phyloP scores from a whole-genome alignment of 2,797 vertebrate genomes.

The Holocentrus rufus region DNA sequence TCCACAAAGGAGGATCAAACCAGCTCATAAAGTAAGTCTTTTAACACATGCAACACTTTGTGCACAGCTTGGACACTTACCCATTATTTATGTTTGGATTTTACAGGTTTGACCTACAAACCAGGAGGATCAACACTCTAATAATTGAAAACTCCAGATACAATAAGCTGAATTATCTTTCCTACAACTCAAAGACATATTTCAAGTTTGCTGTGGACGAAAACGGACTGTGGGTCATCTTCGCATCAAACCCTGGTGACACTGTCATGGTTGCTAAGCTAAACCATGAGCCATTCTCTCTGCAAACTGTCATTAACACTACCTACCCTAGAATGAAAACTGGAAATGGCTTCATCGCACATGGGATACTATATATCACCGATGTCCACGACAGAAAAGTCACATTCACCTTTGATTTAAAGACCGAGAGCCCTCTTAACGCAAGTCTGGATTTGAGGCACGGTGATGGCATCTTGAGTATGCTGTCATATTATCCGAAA shows the following conservation, averaged over 20 bases:
- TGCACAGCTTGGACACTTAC: background rate
- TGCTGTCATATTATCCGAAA: slow-evolving; percentile 88
- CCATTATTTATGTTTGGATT: slow-evolving; percentile 25
- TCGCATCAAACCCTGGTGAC: slow-evolving; percentile 81
- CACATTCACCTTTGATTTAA: slow-evolving; percentile 88
- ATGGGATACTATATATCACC: slow-evolving; percentile 88
- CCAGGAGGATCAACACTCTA: slow-evolving; percentile 67
- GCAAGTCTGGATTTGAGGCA: slow-evolving; percentile 83
- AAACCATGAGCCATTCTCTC: slow-evolving; percentile 80
- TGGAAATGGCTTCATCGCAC: slow-evolving; percentile 89
- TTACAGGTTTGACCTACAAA: slow-evolving; percentile 84
- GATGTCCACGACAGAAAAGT: slow-evolving; percentile 85
- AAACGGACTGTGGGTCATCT: slow-evolving; percentile 91
- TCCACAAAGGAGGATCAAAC: slow-evolving; percentile 86
- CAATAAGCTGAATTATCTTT: slow-evolving; percentile 87
- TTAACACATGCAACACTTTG: slow-evolving; percentile 10
- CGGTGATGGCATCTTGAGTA: slow-evolving; percentile 83
- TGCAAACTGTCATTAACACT: slow-evolving; percentile 82
- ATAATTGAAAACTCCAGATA: slow-evolving; percentile 82
- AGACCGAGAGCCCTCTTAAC: slow-evolving; percentile 77
- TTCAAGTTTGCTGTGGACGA: slow-evolving; percentile 91
- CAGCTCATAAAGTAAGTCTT: slow-evolving; percentile 85
- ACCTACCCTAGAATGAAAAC: slow-evolving; percentile 88
- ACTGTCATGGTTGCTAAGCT: slow-evolving; percentile 84
- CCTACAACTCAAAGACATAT: slow-evolving; percentile 92